Conservation (phyloP, 2,888 invertebrate genomes). For the Melitaea athalia region DNA sequence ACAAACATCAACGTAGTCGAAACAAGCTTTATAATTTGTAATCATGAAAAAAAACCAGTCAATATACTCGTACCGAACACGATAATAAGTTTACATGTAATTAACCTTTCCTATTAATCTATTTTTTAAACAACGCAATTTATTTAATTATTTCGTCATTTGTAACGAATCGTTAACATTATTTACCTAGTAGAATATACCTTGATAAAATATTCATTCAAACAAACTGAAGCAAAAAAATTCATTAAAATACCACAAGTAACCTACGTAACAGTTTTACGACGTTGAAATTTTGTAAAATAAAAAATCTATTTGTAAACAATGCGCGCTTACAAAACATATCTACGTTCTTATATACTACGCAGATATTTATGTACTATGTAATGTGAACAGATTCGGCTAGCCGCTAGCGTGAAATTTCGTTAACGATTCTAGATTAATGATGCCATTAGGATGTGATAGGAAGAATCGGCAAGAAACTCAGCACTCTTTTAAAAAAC, state of each 20-base stretch:
- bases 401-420: too few species aligned
- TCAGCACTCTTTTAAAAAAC: too few species aligned
- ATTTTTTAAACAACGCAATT: slow-evolving; percentile 11
- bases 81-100: neutral
- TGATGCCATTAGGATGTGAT: too few species aligned
- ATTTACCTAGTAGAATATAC: neutral
- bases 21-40: neutral
- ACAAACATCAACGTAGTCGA: neutral
- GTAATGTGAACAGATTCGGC: too few species aligned
- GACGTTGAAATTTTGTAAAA: neutral
- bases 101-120: neutral
- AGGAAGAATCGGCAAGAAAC: too few species aligned
- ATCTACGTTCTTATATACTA: too few species aligned
- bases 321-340: neutral
- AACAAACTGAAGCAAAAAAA: neutral
- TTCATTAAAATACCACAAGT: neutral
- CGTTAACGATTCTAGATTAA: too few species aligned
- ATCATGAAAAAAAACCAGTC: neutral
- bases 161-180: slow-evolving; percentile 18
- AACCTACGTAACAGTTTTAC: neutral
- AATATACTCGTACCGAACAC: neutral
- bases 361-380: too few species aligned
- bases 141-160: slow-evolving; percentile 20
- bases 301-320: neutral
- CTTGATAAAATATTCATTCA: neutral